A percentile compares a stretch with the other conserved stretches of the same genome.
Evolutionary conservation across 2,888 invertebrate genomes (phyloP).

Genomic region (Hemaris fuciformis): DNA sequence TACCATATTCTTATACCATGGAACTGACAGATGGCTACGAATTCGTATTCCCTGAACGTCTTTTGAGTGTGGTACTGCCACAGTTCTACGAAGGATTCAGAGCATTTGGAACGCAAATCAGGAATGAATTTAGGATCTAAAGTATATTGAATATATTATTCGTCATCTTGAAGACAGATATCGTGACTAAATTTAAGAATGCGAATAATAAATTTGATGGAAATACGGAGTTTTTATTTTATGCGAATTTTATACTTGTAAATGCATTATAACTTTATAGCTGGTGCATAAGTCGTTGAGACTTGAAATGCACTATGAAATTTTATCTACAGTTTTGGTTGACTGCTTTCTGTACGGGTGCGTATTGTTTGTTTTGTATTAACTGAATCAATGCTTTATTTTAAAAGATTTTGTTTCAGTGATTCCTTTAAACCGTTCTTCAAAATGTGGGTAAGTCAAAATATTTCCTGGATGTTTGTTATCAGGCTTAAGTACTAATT

Average conservation of each 20-base stretch:
- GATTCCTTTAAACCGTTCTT: slow-evolving; percentile 10
- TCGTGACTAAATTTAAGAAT: slow-evolving; percentile 19
- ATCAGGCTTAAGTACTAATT: neutral
- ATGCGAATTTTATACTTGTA: neutral
- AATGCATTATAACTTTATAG: neutral
- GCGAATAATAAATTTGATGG: slow-evolving; percentile 5
- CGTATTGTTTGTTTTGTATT: neutral
- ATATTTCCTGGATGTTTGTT: neutral
- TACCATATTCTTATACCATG: slow-evolving; percentile 82
- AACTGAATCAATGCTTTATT: neutral
- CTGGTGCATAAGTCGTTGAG: neutral
- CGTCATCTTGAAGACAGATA: slow-evolving; percentile 25
- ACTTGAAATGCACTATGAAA: neutral
- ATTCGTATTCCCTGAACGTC: slow-evolving; percentile 84
- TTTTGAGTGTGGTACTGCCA: slow-evolving; percentile 50
- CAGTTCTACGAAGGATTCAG: slow-evolving; percentile 67
- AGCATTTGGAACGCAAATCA: slow-evolving; percentile 53
- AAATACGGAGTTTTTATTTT: neutral
- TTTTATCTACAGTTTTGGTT: neutral
- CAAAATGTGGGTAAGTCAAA: slow-evolving; percentile 40
- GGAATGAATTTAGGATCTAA: slow-evolving; percentile 44
- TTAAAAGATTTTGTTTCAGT: slow-evolving; percentile 16
- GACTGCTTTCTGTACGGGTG: neutral
- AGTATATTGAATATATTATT: neutral
- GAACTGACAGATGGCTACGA: slow-evolving; percentile 82